Percentiles rank a stretch among this genome's conserved stretches.
Evolutionary conservation across 2,797 vertebrate species (phyloP).

Genomic region (Darevskia nairensis): DNA sequence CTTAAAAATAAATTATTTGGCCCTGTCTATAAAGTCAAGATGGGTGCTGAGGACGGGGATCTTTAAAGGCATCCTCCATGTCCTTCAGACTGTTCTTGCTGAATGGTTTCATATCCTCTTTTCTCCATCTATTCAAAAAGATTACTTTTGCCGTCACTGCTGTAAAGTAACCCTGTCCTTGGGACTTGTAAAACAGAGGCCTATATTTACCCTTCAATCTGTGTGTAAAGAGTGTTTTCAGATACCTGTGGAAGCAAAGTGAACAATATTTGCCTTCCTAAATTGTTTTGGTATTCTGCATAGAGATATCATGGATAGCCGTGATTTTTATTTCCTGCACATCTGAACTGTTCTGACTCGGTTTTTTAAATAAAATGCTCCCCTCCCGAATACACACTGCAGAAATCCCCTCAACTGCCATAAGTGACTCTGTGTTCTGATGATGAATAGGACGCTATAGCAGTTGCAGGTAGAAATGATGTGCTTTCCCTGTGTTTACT

Average conservation of each 20-base stretch:
- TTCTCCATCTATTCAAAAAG: neutral
- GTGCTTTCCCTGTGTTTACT: constrained; percentile 21
- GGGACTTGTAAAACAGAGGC: neutral
- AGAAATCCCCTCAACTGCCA: neutral
- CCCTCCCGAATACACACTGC: neutral
- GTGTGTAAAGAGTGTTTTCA: neutral
- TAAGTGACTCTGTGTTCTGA: neutral
- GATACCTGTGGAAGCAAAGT: neutral
- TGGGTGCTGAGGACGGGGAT: neutral
- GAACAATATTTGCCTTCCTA: neutral
- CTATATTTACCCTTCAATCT: neutral
- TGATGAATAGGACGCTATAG: neutral
- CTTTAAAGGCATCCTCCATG: neutral
- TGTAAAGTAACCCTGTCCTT: neutral
- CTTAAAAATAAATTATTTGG: no score
- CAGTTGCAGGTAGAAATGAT: neutral
- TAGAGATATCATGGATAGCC: neutral
- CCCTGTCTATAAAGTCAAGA: no score
- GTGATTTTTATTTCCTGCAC: neutral
- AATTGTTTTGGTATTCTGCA: neutral
- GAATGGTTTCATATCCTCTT: neutral
- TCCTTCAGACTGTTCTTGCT: neutral
- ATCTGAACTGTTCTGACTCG: neutral
- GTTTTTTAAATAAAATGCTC: neutral
- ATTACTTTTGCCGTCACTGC: neutral